Conservation (phyloP, 2,888 invertebrate species). For the Caenorhabditis wallacei region DNA sequence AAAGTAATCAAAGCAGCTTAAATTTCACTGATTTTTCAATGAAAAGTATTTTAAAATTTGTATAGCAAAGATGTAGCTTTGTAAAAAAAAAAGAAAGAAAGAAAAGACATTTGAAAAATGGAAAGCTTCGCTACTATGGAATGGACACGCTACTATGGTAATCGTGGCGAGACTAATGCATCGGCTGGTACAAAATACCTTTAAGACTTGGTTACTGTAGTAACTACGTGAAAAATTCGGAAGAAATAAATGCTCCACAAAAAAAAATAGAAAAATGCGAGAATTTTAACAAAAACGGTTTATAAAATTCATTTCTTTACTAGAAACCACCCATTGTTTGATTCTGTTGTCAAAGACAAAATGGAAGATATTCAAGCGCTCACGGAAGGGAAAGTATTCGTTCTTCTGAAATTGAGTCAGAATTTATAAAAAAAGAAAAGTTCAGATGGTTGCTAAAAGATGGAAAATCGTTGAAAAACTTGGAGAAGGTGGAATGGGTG, state of each 20-base stretch:
- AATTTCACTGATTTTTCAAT: no score
- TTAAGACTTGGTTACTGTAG: no score
- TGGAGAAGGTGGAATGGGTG: constrained; percentile 97
- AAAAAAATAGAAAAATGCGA: not conserved
- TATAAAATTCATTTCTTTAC: constrained; percentile 9
- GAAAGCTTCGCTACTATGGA: no score
- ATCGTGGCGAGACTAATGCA: no score
- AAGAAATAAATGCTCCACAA: not conserved
- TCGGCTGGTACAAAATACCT: no score
- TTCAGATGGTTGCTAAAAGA: constrained; percentile 66
- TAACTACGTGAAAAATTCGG: not conserved
- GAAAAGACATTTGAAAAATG: no score
- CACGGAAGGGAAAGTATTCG: constrained; percentile 52
- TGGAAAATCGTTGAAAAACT: constrained; percentile 90
- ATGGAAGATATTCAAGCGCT: constrained; percentile 65
- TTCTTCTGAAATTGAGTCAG: not conserved
- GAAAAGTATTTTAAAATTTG: no score
- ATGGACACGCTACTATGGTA: no score
- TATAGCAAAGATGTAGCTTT: no score
- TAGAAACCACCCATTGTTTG: not conserved
- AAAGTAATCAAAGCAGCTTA: not conserved
- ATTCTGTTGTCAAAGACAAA: constrained; percentile 1
- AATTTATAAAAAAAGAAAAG: not conserved
- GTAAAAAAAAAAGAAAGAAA: no score
- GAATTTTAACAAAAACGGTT: not conserved